phyloP scores from a whole-genome alignment of 2,888 invertebrate species.

The Dolichomitus sp. region DNA sequence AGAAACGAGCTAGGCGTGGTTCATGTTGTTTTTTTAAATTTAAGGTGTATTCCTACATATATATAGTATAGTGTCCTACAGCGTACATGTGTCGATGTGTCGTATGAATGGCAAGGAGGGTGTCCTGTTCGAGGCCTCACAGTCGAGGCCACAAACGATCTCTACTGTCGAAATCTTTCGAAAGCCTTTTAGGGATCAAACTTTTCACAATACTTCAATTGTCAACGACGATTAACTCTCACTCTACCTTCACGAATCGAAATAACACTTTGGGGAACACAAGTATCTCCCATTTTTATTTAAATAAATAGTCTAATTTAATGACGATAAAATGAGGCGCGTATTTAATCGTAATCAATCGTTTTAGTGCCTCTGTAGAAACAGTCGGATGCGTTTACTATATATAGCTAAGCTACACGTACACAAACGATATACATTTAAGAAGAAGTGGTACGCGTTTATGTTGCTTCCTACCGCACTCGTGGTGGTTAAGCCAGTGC shows the following conservation, averaged over 20 bases:
- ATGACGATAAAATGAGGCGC: not conserved
- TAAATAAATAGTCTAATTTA: not conserved
- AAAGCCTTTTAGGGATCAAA: not conserved
- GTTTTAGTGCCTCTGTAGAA: not conserved
- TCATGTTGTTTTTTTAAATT: constrained; percentile 17
- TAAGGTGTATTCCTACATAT: not conserved
- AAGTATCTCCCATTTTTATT: not conserved
- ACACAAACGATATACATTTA: not conserved
- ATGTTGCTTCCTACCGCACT: not conserved
- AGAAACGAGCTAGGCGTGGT: constrained; percentile 53
- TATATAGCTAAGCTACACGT: not conserved
- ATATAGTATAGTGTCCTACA: not conserved
- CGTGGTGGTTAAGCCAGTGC: not conserved
- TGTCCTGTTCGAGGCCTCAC: constrained; percentile 1
- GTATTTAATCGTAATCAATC: not conserved
- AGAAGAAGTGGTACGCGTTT: not conserved
- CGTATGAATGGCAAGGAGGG: not conserved
- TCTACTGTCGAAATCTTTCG: not conserved
- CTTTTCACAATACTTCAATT: not conserved
- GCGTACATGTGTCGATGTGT: not conserved
- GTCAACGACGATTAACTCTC: not conserved
- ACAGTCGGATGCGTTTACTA: not conserved
- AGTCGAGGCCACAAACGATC: not conserved
- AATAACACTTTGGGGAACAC: not conserved
- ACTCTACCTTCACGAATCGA: not conserved